phyloP scores from a whole-genome alignment of 1,140 invertebrate species.

The Aculops lycopersici region DNA sequence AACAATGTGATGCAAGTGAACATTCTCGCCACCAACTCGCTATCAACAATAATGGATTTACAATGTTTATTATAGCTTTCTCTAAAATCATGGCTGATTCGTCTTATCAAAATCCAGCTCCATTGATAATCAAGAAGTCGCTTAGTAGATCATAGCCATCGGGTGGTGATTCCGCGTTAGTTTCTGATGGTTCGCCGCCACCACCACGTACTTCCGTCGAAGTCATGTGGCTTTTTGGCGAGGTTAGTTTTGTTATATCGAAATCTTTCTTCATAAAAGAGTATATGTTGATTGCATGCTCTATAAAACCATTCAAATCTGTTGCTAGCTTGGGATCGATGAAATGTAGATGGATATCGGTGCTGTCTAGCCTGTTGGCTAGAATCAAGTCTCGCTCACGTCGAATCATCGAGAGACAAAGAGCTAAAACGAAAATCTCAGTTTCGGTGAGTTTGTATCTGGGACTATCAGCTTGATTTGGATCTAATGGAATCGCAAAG shows the following conservation, averaged over 20 bases:
- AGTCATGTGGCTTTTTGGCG: not conserved
- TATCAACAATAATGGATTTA: no score
- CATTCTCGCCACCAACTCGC: no score
- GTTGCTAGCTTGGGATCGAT: not conserved
- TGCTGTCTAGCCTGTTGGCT: conserved; percentile 5
- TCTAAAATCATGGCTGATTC: no score
- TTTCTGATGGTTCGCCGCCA: no score
- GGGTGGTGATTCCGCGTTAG: no score
- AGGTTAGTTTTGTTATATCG: not conserved
- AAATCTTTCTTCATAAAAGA: not conserved
- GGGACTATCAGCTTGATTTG: not conserved
- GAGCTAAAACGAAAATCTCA: conserved; percentile 5
- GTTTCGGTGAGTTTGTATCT: conserved; percentile 3
- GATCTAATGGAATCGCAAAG: not conserved
- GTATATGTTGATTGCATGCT: not conserved
- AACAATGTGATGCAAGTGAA: no score
- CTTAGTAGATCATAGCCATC: not conserved
- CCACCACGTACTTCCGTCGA: not conserved
- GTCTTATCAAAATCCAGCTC: not conserved
- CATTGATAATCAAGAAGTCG: not conserved
- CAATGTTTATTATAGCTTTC: no score
- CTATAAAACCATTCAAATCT: not conserved
- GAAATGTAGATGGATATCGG: conserved; percentile 6
- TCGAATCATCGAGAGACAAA: conserved; percentile 8
- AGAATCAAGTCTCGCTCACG: conserved; percentile 8